Base-by-base conservation (phyloP, 2,797 vertebrate species). In the Chloroceryle amazona region DNA sequence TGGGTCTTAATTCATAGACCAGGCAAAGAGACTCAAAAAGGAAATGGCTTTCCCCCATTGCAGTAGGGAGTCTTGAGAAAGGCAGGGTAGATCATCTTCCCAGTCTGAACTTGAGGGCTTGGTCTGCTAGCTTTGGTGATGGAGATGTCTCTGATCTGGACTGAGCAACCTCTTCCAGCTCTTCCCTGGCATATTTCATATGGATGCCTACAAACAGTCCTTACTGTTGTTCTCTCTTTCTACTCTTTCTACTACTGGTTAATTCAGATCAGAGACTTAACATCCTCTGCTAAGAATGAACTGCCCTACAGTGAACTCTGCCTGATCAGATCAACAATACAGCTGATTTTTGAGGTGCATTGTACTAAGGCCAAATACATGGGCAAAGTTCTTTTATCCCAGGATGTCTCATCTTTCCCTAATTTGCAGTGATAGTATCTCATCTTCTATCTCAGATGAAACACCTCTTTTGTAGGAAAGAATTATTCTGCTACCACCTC, bases 1-100 rank as follows among this genome's bases (percentile, higher is more conserved):
- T 80, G 76, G 12, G 4, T 91, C 89, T 93, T 96, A 94, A 97
- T 96, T 97, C 87, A 86, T 78, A 86, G 85, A 95, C 70, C 95
- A 96, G 96, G 91, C 82, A 88, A 90, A 72, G 60, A 90, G 52
- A 49, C 66, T 94, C 51, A 44, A 46, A 91, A 89, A 96, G 95
- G 94, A 96, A 96, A 94, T 81, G 66, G 81, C 91, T 95, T 93
- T 90, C 87, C 92, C 68, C 85, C 54, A 46, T 91, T 6, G 0
- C 51, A 25, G 60, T 60, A 76, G 91, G 89, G 54, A 96, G 58
- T 66, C 87, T 94, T 0, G 0, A 70, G 82, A 86, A 96, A 81
- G 61, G 58, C 90, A 86, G 61, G 37, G 66, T 61, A 60, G 61
- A 85, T 94, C 84, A 79, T 75, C 91, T 91, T 88, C 72, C 35